These are phyloP conservation scores for Simalia tracyae DNA, from an alignment of 2,797 vertebrate genomes.

Conservation along the genomic window DNA sequence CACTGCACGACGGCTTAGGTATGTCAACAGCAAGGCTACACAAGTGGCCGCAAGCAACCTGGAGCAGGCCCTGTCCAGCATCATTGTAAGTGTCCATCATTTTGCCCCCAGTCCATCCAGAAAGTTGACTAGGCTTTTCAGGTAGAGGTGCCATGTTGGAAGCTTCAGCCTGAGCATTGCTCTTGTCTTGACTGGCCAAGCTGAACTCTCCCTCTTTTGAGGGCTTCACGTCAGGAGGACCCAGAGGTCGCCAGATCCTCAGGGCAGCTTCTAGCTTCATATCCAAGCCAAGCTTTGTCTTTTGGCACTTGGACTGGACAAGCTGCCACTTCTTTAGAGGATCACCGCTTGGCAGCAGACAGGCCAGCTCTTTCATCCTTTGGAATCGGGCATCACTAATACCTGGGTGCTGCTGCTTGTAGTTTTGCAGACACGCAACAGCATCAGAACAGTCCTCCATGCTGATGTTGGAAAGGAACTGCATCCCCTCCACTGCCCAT, in stretches of 20 bases:
- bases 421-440: conserved; percentile 82
- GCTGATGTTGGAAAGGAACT: conserved; percentile 81
- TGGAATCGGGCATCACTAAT: conserved; percentile 80
- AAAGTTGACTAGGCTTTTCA: conserved; percentile 62
- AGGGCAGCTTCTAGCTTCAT: conserved; percentile 84
- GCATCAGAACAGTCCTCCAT: conserved; percentile 82
- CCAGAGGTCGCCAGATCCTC: conserved; percentile 60
- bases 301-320: conserved; percentile 89
- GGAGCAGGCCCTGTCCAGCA: background rate
- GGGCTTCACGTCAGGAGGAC: background rate
- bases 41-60: conserved; percentile 41
- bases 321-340: conserved; percentile 88
- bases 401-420: conserved; percentile 79
- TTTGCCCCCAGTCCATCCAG: conserved; percentile 66
- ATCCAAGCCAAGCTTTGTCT: conserved; percentile 85
- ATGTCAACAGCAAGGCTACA: conserved; percentile 32
- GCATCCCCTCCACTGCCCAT: conserved; percentile 89
- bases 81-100: conserved; percentile 33
- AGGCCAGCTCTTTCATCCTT: conserved; percentile 87
- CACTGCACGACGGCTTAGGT: conserved; percentile 48
- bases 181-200: background rate
- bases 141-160: conserved; percentile 52
- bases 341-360: conserved; percentile 80
- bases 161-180: conserved; percentile 56
- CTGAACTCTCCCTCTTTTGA: background rate